Evolutionary conservation across 2,888 invertebrate genomes (phyloP), one percentile per base, ranked within the genome.

Genomic region (Epinotia ramella): DNA sequence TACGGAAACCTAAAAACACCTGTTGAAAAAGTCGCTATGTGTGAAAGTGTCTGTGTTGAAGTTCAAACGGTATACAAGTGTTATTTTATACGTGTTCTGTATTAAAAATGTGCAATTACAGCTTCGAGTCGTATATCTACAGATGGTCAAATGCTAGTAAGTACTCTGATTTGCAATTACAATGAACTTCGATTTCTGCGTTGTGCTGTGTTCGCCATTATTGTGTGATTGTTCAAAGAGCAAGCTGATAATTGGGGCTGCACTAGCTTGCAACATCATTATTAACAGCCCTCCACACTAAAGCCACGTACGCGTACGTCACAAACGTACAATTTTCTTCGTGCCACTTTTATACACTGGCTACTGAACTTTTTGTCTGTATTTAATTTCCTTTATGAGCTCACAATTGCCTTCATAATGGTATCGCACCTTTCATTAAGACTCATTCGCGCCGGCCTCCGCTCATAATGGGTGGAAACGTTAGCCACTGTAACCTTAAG

Each of bases 391-490:
- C 90, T 92, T 91, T 91, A 92, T 88, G 89, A 89, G 89, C 88
- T 90, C 90, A 88, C 89, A 91, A 91, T 92, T 91, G 87, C 91
- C 91, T 89, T 89, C 89, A 90, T 92, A 91, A 92, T 89, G 88
- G 89, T 91, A 91, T 91, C 89, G 89, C 89, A 88, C 91, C 91
- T 92, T 91, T 91, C 89, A 92, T 92, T 92, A 92, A 89, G 88
- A 87, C 88, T 89, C 91, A 90, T 92, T 91, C 89, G 88, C 88
- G 89, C 89, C 78, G 88, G 88, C 87, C 87, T 89, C 86, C 85
- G 83, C 84, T 86, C 85, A 87, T 92, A 91, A 91, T 90, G 87
- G 88, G 81, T 86, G 86, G 87, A 88, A 90, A 88, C 87, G 88
- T 89, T 91, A 88, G 89, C 89, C 85, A 89, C 86, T 87, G 83